Evolutionary conservation across 2,113 vertebrate genomes (phyloP).

Genomic region (Platanista minor): DNA sequence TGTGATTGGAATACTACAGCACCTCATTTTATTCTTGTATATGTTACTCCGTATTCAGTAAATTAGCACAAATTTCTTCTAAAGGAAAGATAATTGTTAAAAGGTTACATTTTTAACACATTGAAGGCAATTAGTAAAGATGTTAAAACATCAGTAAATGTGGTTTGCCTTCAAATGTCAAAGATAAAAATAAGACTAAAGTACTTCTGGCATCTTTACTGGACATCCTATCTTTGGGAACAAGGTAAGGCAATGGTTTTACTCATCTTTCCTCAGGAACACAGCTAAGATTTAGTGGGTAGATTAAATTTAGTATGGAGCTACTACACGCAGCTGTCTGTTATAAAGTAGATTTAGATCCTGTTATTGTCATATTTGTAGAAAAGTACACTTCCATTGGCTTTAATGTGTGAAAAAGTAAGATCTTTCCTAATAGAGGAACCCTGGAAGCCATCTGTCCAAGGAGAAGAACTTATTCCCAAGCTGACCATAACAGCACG

Average conservation of each 20-base stretch:
- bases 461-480: neutral
- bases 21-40: neutral
- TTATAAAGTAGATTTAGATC: neutral
- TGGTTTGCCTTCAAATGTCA: neutral
- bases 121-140: neutral
- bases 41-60: neutral
- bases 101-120: slow-evolving; percentile 13
- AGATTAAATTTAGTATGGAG: neutral
- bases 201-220: slow-evolving; percentile 40
- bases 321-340: neutral
- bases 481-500: neutral
- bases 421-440: neutral
- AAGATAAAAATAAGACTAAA: slow-evolving; percentile 39
- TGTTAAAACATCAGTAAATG: neutral
- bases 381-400: neutral
- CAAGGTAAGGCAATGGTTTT: neutral
- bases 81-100: neutral
- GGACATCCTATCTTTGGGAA: neutral
- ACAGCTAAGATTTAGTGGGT: neutral
- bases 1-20: neutral
- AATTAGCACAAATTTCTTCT: neutral
- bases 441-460: neutral
- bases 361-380: neutral
- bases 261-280: neutral
- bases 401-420: neutral